Base-by-base conservation (phyloP, 1,140 invertebrate species). In the Gonioctena quinquepunctata region DNA sequence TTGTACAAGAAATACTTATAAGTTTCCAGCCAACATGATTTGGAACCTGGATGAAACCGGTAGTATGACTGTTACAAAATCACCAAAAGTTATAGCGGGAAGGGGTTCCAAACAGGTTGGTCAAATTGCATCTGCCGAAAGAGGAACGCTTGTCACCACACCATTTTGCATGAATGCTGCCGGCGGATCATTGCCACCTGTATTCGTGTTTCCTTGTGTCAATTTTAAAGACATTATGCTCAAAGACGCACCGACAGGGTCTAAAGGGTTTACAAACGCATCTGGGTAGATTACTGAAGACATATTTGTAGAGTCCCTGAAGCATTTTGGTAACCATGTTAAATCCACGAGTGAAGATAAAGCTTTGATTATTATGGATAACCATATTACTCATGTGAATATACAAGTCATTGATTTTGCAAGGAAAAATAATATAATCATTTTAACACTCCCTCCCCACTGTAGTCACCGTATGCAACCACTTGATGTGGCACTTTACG, bases 381-480 rank as follows among this genome's bases (percentile, higher is more conserved):
- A 83, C 68, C 83, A 85, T 57, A 66, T 67, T 23, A 81, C 78
- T 22, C 83, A 83, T 66, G 66, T 81, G 68, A 81, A 27, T 68
- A 27, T 69, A 11, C 19, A 64, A 60, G 62, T 65, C 4, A 28
- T 72, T 49, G 50, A 65, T 59, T 69, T 57, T 65, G 61, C 73
- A 16, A 72, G 73, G 61, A 57, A 76, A 59, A 82, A 83, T 70
- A 63, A 78, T 21, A 78, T 84, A 23, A 70, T 75, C 63, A 77
- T 84, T 69, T 71, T 87, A 5, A 82, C 83, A 54, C 77, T 87
- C 33, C 84, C 84, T 66, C 84, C 84, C 25, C 84, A 86, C 69
- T 82, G 78, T 22, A 83, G 80, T 28, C 82, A 86, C 76, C 81
- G 82, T 66, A 77, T 87, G 66, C 85, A 87, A 69, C 85, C 85